Conservation (phyloP, 2,888 invertebrate genomes). For the Phaonia tiefii region DNA sequence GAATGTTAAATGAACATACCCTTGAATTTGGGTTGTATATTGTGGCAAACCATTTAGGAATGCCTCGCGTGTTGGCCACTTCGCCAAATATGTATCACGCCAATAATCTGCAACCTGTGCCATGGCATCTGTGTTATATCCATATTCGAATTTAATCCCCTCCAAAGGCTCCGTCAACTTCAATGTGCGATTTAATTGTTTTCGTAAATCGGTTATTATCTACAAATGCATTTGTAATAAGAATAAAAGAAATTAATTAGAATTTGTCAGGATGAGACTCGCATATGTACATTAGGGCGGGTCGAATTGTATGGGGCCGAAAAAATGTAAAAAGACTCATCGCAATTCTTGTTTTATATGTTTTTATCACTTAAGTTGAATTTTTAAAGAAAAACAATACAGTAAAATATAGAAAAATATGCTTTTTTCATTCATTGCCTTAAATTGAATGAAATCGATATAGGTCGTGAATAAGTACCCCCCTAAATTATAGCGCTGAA, state of each 20-base stretch:
- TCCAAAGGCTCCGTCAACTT: constrained; percentile 84
- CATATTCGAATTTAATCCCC: constrained; percentile 88
- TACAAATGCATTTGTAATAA: no score
- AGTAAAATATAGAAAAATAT: no score
- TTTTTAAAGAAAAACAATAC: no score
- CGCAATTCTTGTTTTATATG: no score
- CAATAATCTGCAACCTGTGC: constrained; percentile 88
- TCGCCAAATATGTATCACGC: constrained; percentile 86
- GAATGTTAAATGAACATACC: constrained; percentile 78
- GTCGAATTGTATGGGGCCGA: no score
- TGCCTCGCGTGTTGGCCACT: constrained; percentile 85
- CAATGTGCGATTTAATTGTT: constrained; percentile 82
- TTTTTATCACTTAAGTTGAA: no score
- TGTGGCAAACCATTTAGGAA: constrained; percentile 88
- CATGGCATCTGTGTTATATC: constrained; percentile 88
- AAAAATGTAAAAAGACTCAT: no score
- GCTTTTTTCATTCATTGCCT: no score
- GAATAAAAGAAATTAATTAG: constrained; percentile 8
- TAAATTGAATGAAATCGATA: no score
- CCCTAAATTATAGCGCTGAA: no score
- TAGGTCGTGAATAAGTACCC: no score
- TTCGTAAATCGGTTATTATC: constrained; percentile 82
- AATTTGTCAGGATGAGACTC: neutral
- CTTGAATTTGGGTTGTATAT: constrained; percentile 88
- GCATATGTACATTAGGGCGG: no score